A percentile compares a stretch with the other conserved stretches of the same genome.
Evolutionary conservation across 2,113 vertebrate species (phyloP).

Genomic region (Dolichallabes microphthalmus): DNA sequence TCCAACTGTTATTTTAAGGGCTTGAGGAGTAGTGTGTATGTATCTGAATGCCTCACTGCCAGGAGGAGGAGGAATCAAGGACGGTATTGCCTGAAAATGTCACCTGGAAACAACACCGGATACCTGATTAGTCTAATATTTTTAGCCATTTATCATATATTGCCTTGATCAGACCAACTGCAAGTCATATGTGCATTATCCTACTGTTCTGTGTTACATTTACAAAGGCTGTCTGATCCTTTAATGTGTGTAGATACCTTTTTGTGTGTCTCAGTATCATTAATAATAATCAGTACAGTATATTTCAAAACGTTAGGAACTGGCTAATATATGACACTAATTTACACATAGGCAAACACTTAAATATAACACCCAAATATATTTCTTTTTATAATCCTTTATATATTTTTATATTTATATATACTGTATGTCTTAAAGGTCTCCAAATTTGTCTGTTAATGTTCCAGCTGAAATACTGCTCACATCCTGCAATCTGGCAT

Average conservation of each 20-base stretch:
- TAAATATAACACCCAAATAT: too few species aligned
- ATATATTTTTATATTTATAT: too few species aligned
- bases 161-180: neutral
- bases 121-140: neutral
- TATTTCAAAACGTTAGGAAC: neutral
- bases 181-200: neutral
- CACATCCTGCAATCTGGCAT: too few species aligned
- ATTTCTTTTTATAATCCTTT: too few species aligned
- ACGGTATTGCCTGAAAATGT: neutral
- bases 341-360: neutral
- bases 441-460: too few species aligned
- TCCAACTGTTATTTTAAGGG: slow-evolving; percentile 2
- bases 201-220: neutral
- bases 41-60: neutral
- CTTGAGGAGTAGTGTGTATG: neutral
- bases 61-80: neutral
- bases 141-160: neutral
- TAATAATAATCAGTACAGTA: neutral
- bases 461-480: too few species aligned
- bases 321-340: neutral
- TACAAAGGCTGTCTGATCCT: neutral
- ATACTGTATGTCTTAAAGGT: too few species aligned
- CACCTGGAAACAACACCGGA: neutral
- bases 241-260: neutral
- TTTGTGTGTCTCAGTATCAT: neutral